Conservation (phyloP, 92 coral and sea anemone species). For the Bergia sp. region DNA sequence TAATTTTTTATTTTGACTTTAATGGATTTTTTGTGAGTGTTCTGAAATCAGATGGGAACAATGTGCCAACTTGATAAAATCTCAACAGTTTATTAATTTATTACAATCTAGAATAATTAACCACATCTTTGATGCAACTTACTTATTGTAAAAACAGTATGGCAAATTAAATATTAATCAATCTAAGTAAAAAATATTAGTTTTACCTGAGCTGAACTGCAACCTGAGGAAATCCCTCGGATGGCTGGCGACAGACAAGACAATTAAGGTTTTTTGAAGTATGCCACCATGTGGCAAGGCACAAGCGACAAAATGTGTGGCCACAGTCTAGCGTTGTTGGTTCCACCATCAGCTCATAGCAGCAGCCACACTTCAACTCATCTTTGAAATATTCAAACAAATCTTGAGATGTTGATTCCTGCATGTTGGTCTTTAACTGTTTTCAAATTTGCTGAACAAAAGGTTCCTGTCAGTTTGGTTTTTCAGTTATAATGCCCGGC, state of each 20-base stretch:
- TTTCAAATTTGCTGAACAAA: neutral
- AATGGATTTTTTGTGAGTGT: no score
- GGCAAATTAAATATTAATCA: neutral
- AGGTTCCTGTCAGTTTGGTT: neutral
- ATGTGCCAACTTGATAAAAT: no score
- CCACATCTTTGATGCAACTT: neutral
- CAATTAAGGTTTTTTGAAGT: slow-evolving; percentile 80
- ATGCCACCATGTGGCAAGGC: slow-evolving; percentile 91
- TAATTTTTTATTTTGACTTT: no score
- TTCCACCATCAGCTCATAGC: slow-evolving; percentile 94
- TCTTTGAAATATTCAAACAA: slow-evolving; percentile 44
- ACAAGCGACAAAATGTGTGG: slow-evolving; percentile 91
- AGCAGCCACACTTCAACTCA: slow-evolving; percentile 90
- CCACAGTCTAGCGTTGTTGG: slow-evolving; percentile 99
- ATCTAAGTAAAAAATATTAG: no score
- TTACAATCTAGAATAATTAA: no score
- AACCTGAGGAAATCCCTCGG: slow-evolving; percentile 85
- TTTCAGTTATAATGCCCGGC: neutral
- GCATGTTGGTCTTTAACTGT: slow-evolving; percentile 1
- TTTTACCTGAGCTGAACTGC: slow-evolving; percentile 77
- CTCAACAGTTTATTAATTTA: no score
- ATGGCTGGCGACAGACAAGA: slow-evolving; percentile 88
- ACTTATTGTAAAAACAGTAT: neutral
- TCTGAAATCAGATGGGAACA: no score
- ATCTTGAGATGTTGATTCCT: neutral